Base-by-base conservation (phyloP, 1,140 invertebrate genomes). In the Nylanderia fulva region DNA sequence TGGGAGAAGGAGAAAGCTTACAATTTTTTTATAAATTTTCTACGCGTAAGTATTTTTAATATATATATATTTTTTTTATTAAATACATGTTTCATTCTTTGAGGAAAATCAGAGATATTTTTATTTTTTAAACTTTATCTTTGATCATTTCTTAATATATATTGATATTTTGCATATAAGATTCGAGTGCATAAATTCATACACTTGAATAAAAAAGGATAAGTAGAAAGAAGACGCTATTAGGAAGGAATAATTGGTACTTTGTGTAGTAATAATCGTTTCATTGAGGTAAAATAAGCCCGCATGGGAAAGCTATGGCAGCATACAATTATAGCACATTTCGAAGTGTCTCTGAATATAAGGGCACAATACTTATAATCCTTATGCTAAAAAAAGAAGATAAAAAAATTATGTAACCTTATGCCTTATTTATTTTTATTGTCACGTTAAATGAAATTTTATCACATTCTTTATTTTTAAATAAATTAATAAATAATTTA, bases 261-360 rank as follows among this genome's bases (percentile, higher is more conserved):
- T n/a, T 89, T 90, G 75, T 89, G 56, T 64, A 48, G 21, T 58
- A 90, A 90, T 88, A 86, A 1, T 80, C 36, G 27, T 11, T 61
- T 82, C 63, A 90, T 69, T 89, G 66, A 39, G 27, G 27, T 85
- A 91, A 88, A 92, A 88, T 92, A 84, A 85, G 66, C 93, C 93
- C 93, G 93, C 92, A 93, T 93, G 92, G 84, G 92, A 93, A 92
- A 92, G 88, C 56, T 60, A 48, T 18, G 60, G 80, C 64, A 68
- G 86, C 66, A 85, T 56, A 39, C 82, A 88, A 90, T 86, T 76
- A 80, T 84, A 77, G 54, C 42, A n/a, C n/a, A 68, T 86, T 86
- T 42, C 48, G 9, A 69, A 69, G 42, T 60, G 45, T 13, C 24
- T 13, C 24, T 39, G 13, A 48, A 54, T n/a, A 86, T 84, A 86